A percentile compares a stretch with the other conserved stretches of the same genome.
Evolutionary conservation across 2,113 vertebrate genomes (phyloP).

Genomic region (Ptychochromis oligacanthus): DNA sequence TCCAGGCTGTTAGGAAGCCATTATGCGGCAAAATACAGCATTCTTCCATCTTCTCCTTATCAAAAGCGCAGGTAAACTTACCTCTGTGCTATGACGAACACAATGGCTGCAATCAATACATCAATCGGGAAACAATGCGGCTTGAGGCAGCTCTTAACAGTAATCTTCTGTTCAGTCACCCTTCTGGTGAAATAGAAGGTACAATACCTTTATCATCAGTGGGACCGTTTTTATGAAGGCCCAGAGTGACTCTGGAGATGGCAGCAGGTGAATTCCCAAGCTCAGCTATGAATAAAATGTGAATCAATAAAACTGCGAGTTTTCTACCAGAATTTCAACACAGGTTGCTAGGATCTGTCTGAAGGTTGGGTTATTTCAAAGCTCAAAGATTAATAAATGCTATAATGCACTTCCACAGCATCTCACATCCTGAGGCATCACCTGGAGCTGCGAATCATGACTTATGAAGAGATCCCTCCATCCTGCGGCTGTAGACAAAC

Average conservation of each 20-base stretch:
- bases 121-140: slow-evolving; percentile 27
- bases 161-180: slow-evolving; percentile 30
- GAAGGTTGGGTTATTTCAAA: background rate
- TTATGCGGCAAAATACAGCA: slow-evolving; percentile 29
- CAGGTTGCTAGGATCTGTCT: background rate
- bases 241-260: slow-evolving; percentile 18
- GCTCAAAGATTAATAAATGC: slow-evolving; percentile 15
- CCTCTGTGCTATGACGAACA: slow-evolving; percentile 11
- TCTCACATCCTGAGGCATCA: slow-evolving; percentile 20
- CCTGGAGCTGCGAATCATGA: slow-evolving; percentile 31
- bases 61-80: slow-evolving; percentile 40
- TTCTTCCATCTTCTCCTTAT: slow-evolving; percentile 44
- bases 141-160: slow-evolving; percentile 28
- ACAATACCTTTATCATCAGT: slow-evolving; percentile 35
- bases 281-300: slow-evolving; percentile 16
- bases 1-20: slow-evolving; percentile 31
- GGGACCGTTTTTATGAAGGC: slow-evolving; percentile 22
- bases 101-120: slow-evolving; percentile 44
- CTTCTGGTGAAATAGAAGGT: slow-evolving; percentile 23
- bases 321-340: slow-evolving; percentile 7
- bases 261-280: slow-evolving; percentile 2
- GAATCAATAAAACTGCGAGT: slow-evolving; percentile 40
- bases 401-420: background rate
- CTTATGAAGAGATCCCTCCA: slow-evolving; percentile 4
- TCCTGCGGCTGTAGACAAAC: background rate